Conservation (phyloP, 2,797 vertebrate species). For the Peromyscus aztecus region DNA sequence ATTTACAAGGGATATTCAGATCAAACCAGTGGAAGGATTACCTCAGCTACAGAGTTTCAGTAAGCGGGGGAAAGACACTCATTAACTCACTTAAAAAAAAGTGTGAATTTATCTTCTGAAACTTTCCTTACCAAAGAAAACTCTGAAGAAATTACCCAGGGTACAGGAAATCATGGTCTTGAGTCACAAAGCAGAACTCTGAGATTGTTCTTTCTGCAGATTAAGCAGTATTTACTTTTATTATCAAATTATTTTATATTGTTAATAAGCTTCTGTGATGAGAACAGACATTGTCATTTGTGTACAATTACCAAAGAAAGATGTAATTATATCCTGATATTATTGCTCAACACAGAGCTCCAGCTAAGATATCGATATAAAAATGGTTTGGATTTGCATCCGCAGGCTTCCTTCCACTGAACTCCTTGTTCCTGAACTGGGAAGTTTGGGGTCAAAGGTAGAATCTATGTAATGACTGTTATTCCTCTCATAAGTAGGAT, state of each 20-base stretch:
- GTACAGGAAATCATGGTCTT: neutral
- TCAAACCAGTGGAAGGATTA: slow-evolving; percentile 69
- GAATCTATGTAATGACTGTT: neutral
- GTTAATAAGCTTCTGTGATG: neutral
- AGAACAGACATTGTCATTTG: neutral
- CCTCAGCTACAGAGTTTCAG: slow-evolving; percentile 45
- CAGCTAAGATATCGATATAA: neutral
- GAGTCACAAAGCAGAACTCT: neutral
- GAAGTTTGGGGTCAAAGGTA: neutral
- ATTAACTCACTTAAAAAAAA: slow-evolving; percentile 2
- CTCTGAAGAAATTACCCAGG: slow-evolving; percentile 13
- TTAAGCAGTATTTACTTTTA: neutral
- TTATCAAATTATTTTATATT: neutral
- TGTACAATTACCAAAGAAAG: neutral
- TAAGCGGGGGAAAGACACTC: slow-evolving; percentile 39
- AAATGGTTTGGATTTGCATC: neutral
- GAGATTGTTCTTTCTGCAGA: neutral
- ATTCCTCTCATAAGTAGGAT: neutral
- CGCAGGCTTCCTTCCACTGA: neutral
- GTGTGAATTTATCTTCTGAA: neutral
- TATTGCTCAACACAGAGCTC: neutral
- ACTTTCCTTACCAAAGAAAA: slow-evolving; percentile 28
- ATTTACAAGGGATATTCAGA: slow-evolving; percentile 83
- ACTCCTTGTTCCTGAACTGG: neutral
- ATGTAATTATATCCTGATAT: neutral